Base-by-base conservation (phyloP, 2,888 invertebrate genomes). In the Dendrolimus houi region DNA sequence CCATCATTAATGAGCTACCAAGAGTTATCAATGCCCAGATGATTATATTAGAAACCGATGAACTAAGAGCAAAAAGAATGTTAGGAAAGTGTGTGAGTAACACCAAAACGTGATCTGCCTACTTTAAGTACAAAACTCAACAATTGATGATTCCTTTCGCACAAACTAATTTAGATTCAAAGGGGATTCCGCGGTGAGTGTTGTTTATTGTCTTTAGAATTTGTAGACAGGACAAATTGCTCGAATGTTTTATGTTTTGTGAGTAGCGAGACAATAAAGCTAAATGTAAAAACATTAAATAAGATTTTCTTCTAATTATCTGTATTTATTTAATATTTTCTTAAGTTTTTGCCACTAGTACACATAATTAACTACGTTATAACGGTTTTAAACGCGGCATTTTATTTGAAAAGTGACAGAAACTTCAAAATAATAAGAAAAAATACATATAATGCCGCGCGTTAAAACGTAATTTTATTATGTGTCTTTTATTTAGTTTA, bases 101-200 rank as follows among this genome's bases (percentile, higher is more conserved):
- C 65, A 62, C 58, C 60, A 29, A 66, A 68, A 84, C 85, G 85
- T 85, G 85, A 66, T 67, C 75, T 66, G 82, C 47, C 9, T 47
- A 47, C 47, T 47, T 47, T 47, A 12, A 10, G 12, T 47, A 47
- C 47, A 47, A 76, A 78, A 78, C 69, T 68, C 67, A 62, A 64
- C 71, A 70, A 77, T 82, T 82, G 77, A 55, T 53, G 56, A 86
- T 83, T 83, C 85, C 68, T 65, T 62, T 59, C 71, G 76, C 80
- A 74, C 74, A 68, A 72, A 74, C 81, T 86, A 72, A 83, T 85
- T 86, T 79, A 82, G 85, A 88, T 86, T 85, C 85, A 79, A 70
- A 52, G 70, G 77, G 79, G 80, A 83, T 81, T 78, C 74, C 65
- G 61, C 62, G 61, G 71, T 65, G 66, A 65, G 64, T 59, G 58